phyloP scores from a whole-genome alignment of 2,113 vertebrate genomes.

The Pterocles gutturalis region DNA sequence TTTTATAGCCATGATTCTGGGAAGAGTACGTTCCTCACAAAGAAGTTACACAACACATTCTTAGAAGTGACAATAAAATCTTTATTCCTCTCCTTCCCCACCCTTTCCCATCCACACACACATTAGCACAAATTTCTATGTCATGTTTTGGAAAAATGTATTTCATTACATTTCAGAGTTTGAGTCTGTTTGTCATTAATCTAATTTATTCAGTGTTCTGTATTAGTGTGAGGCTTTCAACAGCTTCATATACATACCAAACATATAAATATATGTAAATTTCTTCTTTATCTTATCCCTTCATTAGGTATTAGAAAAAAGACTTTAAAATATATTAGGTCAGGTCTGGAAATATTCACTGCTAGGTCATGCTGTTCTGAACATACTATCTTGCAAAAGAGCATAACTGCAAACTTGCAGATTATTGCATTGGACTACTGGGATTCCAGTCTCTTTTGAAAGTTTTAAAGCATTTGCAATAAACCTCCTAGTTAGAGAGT shows the following conservation, averaged over 20 bases:
- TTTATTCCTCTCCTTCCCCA: background rate
- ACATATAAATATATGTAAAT: background rate
- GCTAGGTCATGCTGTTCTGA: background rate
- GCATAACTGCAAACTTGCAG: background rate
- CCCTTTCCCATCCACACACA: background rate
- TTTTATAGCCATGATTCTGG: constrained; percentile 49
- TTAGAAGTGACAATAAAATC: constrained; percentile 42
- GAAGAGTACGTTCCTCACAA: background rate
- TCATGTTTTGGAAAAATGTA: background rate
- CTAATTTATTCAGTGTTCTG: background rate
- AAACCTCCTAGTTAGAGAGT: background rate
- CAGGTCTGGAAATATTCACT: background rate
- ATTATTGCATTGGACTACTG: background rate
- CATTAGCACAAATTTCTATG: background rate
- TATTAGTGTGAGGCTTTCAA: background rate
- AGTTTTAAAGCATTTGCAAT: constrained; percentile 2
- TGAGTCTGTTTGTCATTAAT: background rate
- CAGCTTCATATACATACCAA: background rate
- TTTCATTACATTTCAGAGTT: background rate
- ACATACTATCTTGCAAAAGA: background rate
- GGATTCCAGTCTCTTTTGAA: background rate
- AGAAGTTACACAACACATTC: constrained; percentile 29
- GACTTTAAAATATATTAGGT: background rate
- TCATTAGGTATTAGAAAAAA: background rate
- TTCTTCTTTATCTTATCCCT: background rate